phyloP scores from a whole-genome alignment of 2,797 vertebrate genomes.

The Melanogrammus aeglefinus region DNA sequence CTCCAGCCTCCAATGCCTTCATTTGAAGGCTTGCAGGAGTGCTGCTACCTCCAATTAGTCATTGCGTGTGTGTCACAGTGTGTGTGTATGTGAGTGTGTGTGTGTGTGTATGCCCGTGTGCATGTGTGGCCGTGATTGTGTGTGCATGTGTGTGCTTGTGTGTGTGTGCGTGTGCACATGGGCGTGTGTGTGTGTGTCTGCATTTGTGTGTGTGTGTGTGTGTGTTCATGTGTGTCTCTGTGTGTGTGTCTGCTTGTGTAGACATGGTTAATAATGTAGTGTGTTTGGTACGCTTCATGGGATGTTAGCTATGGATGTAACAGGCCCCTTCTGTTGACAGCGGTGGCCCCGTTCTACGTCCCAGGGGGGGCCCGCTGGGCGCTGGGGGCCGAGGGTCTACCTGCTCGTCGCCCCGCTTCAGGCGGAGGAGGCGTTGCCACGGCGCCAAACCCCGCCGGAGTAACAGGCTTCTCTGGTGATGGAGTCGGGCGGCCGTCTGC shows the following conservation, averaged over 20 bases:
- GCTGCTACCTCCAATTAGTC: not conserved
- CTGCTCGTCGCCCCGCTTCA: conserved; percentile 69
- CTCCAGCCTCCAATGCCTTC: too few species aligned
- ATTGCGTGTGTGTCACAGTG: too few species aligned
- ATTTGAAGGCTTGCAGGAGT: not conserved
- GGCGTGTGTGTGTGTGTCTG: not conserved
- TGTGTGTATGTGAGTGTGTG: too few species aligned
- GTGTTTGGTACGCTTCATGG: too few species aligned
- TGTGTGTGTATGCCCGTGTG: too few species aligned
- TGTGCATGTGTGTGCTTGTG: too few species aligned
- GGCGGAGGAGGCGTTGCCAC: conserved; percentile 81
- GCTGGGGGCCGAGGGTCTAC: conserved; percentile 52
- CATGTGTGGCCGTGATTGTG: too few species aligned
- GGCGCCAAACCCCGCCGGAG: conserved; percentile 78
- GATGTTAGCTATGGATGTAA: not conserved
- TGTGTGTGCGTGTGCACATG: too few species aligned
- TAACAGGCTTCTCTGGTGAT: conserved; percentile 77
- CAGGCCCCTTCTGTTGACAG: not conserved
- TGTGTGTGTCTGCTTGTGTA: not conserved
- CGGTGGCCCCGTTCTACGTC: not conserved
- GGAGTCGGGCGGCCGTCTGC: conserved; percentile 71
- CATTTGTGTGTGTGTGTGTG: not conserved
- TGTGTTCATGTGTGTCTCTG: not conserved
- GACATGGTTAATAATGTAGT: not conserved
- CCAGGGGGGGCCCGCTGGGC: too few species aligned